Base-by-base conservation (phyloP, 2,888 invertebrate genomes). In the Labia minor region DNA sequence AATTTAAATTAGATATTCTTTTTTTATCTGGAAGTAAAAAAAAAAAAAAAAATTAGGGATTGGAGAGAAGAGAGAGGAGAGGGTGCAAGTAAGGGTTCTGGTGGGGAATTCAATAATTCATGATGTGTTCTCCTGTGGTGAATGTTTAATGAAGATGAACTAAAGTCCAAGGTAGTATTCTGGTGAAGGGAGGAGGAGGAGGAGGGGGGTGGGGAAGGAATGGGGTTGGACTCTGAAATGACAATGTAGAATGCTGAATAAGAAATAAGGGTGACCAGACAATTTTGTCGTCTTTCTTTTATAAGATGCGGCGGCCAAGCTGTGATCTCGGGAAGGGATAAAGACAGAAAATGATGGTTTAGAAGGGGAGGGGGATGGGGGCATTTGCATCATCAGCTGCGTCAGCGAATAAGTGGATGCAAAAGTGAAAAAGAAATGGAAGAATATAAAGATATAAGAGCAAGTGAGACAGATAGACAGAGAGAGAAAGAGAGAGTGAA, bases 401-500 rank as follows among this genome's bases (percentile, higher is more conserved):
- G 19, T 65, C 37, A n/a, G 1, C 18, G 1, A 10, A 26, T 21
- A 19, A 26, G 66, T 2, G 61, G 20, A 1, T 20, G 64, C 49
- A 19, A 20, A 62, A 62, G 20, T 21, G 62, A 26, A 64, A 21
- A 63, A 20, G 63, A 63, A 26, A 33, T 21, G 37, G 11, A 19
- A 26, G 2, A 21, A 33, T 33, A 33, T 33, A 33, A 49, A 49
- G 16, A 49, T 2, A 11, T n/a, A 49, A 14, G 3, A 8, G 21
- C n/a, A 21, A 66, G 19, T 8, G 63, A 10, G 19, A 18, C 1
- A 61, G 67, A 63, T 37, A 11, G 66, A 37, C n/a, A n/a, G 68
- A 68, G 66, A 64, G 67, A 65, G 65, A 20, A 62, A 64, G 37
- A 33, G n/a, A n/a, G n/a, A n/a, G n/a, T n/a, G 21, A 16, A n/a